These are phyloP conservation scores for Teleiodes luculella DNA, from an alignment of 2,888 invertebrate species.

Conservation along the genomic window DNA sequence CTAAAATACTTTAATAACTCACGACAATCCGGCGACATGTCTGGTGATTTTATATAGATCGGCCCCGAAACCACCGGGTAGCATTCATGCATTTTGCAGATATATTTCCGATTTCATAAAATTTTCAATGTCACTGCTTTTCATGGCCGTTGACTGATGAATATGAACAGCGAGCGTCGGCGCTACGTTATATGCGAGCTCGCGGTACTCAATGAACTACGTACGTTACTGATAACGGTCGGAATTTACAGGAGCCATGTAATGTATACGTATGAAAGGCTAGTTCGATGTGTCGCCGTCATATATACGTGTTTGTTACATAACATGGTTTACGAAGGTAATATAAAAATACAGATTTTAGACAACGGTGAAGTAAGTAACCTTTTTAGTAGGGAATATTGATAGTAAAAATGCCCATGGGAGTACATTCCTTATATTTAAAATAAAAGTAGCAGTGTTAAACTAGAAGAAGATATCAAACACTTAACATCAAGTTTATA, in stretches of 20 bases:
- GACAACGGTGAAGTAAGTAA: background rate
- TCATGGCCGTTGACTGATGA: slow-evolving; percentile 33
- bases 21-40: slow-evolving; percentile 45
- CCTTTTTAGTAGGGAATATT: too few relatives aligned
- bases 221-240: slow-evolving; percentile 4
- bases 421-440: background rate
- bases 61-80: slow-evolving; percentile 42
- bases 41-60: slow-evolving; percentile 40
- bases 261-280: background rate
- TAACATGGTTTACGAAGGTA: too few relatives aligned
- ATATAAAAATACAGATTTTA: background rate
- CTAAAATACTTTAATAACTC: slow-evolving; percentile 30
- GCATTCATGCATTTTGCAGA: slow-evolving; percentile 33
- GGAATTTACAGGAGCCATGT: background rate
- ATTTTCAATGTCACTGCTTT: slow-evolving; percentile 44
- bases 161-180: slow-evolving; percentile 32
- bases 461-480: too few relatives aligned
- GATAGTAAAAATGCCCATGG: too few relatives aligned
- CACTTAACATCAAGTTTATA: too few relatives aligned
- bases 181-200: slow-evolving; percentile 3
- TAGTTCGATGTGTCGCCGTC: background rate
- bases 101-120: background rate
- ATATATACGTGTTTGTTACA: background rate
- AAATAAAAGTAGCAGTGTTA: too few relatives aligned
- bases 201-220: slow-evolving; percentile 2